These are phyloP conservation scores for Chrysotoxum bicinctum DNA, from an alignment of 2,888 invertebrate genomes.

Conservation along the genomic window DNA sequence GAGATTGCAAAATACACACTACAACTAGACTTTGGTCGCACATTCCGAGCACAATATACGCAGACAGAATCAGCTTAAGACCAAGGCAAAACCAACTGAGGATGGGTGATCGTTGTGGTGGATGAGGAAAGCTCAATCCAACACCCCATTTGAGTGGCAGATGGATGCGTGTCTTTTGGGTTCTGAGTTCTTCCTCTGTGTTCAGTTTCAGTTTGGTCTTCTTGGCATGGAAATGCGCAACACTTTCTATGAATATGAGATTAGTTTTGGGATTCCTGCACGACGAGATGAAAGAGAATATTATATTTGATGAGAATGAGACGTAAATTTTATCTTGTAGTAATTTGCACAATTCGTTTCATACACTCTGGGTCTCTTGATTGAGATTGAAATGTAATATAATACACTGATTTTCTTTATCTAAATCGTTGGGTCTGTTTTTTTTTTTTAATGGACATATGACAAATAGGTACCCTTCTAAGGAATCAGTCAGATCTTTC, in stretches of 20 bases:
- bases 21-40: conserved; percentile 36
- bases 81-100: too few species aligned
- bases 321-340: conserved; percentile 36
- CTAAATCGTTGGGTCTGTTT: too few species aligned
- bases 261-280: conserved; percentile 69
- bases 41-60: conserved; percentile 33
- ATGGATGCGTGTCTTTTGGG: conserved; percentile 2
- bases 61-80: conserved; percentile 3
- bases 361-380: neutral
- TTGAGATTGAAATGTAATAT: neutral
- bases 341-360: conserved; percentile 2
- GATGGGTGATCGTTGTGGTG: neutral
- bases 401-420: too few species aligned
- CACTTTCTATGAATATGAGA: conserved; percentile 69
- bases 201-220: conserved; percentile 6
- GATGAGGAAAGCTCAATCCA: conserved; percentile 13
- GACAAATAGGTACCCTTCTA: too few species aligned
- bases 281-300: conserved; percentile 45
- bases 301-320: conserved; percentile 41
- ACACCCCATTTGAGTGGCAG: conserved; percentile 15
- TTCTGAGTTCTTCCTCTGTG: neutral
- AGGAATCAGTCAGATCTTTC: too few species aligned
- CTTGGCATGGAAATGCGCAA: conserved; percentile 66
- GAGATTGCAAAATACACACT: conserved; percentile 46
- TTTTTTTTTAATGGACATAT: too few species aligned